phyloP scores from a whole-genome alignment of 2,113 vertebrate genomes.

The Clarias batrachus region DNA sequence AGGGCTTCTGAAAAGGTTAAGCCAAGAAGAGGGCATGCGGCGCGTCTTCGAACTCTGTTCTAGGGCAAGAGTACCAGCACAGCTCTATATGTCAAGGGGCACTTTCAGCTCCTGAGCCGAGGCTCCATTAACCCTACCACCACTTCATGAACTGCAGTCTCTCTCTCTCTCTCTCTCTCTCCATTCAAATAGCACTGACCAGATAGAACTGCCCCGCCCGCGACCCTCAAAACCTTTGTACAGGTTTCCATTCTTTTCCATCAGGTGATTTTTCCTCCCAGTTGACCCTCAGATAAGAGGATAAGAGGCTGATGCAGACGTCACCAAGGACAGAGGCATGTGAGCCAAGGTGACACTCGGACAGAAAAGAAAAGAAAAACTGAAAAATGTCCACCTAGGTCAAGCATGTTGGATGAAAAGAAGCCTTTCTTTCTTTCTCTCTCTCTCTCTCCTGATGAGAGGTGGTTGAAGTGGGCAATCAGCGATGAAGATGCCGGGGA shows the following conservation, averaged over 20 bases:
- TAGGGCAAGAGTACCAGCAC: conserved; percentile 1
- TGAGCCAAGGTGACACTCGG: conserved; percentile 21
- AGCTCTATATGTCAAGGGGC: conserved; percentile 24
- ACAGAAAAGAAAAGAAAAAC: conserved; percentile 1
- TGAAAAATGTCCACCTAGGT: conserved; percentile 20
- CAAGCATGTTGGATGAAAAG: conserved; percentile 26
- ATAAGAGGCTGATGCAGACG: conserved; percentile 18
- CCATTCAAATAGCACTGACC: conserved; percentile 16
- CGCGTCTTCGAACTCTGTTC: conserved; percentile 42
- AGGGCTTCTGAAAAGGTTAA: conserved; percentile 65
- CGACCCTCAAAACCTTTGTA: not conserved
- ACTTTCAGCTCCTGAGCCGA: conserved; percentile 5
- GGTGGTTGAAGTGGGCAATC: conserved; percentile 62
- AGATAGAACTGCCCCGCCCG: not conserved
- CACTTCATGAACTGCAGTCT: not conserved
- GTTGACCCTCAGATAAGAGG: conserved; percentile 19
- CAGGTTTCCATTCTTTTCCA: not conserved
- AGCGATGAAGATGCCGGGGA: conserved; percentile 50
- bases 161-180: not conserved
- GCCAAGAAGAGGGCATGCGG: conserved; percentile 18
- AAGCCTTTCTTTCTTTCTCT: not conserved
- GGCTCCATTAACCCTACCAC: not conserved
- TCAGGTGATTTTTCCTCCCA: conserved; percentile 2
- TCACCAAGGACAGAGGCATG: conserved; percentile 20
- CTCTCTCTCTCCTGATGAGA: conserved; percentile 40